phyloP scores from a whole-genome alignment of 2,113 vertebrate genomes.

The Zapus hudsonius region DNA sequence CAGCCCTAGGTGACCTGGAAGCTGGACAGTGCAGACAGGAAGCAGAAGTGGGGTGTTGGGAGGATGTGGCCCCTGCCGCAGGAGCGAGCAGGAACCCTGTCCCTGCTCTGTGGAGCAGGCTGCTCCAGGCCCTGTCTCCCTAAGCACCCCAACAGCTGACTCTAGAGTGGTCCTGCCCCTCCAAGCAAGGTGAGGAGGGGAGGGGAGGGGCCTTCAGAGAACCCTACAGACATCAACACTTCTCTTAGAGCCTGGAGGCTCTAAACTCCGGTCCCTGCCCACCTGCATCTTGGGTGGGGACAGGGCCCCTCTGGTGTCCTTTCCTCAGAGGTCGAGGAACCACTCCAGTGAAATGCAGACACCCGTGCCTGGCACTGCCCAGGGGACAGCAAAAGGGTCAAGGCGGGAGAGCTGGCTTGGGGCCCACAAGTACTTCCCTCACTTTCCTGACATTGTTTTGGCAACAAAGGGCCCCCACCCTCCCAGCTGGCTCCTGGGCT shows the following conservation, averaged over 20 bases:
- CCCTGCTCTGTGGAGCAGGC: background rate
- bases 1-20: background rate
- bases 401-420: slow-evolving; percentile 42
- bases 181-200: background rate
- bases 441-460: slow-evolving; percentile 47
- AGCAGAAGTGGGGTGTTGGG: background rate
- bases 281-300: background rate
- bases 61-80: background rate
- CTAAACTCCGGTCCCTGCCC: slow-evolving; percentile 6
- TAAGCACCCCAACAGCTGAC: background rate
- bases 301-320: slow-evolving; percentile 4
- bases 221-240: background rate
- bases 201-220: slow-evolving; percentile 52
- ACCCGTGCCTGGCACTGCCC: slow-evolving; percentile 16
- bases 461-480: slow-evolving; percentile 66
- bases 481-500: slow-evolving; percentile 62
- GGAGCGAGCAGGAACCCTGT: background rate
- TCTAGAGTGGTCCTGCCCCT: background rate
- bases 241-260: background rate
- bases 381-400: background rate
- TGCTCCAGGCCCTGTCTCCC: slow-evolving; percentile 1
- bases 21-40: background rate
- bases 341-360: slow-evolving; percentile 1
- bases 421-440: slow-evolving; percentile 54
- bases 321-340: slow-evolving; percentile 45